These are phyloP conservation scores for Eupleurogrammus muticus DNA, from an alignment of 2,797 vertebrate species.

Conservation along the genomic window DNA sequence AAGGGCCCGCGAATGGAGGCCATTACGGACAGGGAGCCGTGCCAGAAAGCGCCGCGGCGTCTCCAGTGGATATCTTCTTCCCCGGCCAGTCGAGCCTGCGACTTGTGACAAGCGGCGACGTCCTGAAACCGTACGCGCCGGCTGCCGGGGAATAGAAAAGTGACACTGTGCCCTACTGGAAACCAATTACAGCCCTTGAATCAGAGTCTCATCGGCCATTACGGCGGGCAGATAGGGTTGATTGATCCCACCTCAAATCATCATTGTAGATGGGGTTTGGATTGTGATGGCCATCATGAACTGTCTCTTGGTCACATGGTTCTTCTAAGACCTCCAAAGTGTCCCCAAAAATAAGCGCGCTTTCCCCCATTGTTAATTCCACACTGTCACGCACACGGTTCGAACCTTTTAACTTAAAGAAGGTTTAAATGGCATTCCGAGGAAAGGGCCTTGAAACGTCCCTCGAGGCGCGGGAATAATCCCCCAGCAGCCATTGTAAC, in stretches of 20 bases:
- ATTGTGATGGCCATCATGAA: conserved; percentile 39
- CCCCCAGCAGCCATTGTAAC: conserved; percentile 14
- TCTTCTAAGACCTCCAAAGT: conserved; percentile 35
- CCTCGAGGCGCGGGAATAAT: conserved; percentile 28
- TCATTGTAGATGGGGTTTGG: conserved; percentile 64
- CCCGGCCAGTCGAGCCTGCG: conserved; percentile 80
- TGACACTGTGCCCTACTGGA: conserved; percentile 67
- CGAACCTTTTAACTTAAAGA: conserved; percentile 31
- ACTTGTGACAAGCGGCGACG: conserved; percentile 78
- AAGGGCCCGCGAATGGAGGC: conserved; percentile 79
- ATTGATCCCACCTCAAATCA: conserved; percentile 63
- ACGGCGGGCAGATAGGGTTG: conserved; percentile 59
- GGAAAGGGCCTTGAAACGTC: conserved; percentile 38
- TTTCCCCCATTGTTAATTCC: conserved; percentile 21
- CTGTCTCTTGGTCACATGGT: conserved; percentile 12
- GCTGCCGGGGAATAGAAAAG: conserved; percentile 66
- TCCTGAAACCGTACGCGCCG: conserved; percentile 68
- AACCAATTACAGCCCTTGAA: conserved; percentile 78
- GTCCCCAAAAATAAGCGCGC: conserved; percentile 18
- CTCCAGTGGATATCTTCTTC: conserved; percentile 77
- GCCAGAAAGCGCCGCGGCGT: conserved; percentile 70
- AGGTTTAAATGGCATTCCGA: conserved; percentile 38
- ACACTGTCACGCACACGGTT: background rate
- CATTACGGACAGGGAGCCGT: conserved; percentile 75
- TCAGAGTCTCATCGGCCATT: conserved; percentile 71